Evolutionary conservation across 2,113 vertebrate species (phyloP), one percentile per base, ranked within the genome.

Genomic region (Otocyon megalotis): DNA sequence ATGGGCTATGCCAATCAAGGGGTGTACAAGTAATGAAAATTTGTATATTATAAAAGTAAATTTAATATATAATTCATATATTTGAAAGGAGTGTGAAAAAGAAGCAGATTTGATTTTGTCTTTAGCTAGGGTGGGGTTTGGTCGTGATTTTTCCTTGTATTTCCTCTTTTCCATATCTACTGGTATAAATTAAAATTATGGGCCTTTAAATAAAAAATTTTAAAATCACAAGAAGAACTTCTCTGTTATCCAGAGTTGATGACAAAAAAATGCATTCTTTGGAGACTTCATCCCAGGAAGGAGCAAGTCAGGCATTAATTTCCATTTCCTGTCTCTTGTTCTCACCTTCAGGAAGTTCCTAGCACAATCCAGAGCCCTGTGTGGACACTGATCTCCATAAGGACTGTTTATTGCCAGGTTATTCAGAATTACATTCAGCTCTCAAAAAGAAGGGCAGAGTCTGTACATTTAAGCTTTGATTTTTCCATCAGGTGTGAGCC

Each of bases 131-230:
- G 26, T 93, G 30, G n/a, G 35, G 20, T 87, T 96, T 91, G 28
- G 6, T 79, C 92, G 4, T 63, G 4, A 71, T 94, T 81, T 96
- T 96, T 72, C 72, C 91, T 97, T 96, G 43, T 13, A 53, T 63
- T 89, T 94, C 15, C 16, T 93, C 11, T 82, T 88, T 94, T 58
- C 53, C 5, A 10, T 62, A 65, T 48, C 3, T 89, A 43, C 11
- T 65, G 24, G 24, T 77, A 87, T 74, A 89, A 35, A 76, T 65
- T 94, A 90, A 86, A 91, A 74, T 85, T 88, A 60, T 16, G 2
- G 12, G 8, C 32, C 15, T 94, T 85, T 80, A 74, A 80, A 50
- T 71, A 93, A 81, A 80, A 76, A 10, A 24, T 76, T 22, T 12
- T 14, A 54, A 88, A 79, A 88, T 93, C 77, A 88, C 60, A 76